Base-by-base conservation (phyloP, 1,140 invertebrate genomes). In the Eufriesea mexicana region DNA sequence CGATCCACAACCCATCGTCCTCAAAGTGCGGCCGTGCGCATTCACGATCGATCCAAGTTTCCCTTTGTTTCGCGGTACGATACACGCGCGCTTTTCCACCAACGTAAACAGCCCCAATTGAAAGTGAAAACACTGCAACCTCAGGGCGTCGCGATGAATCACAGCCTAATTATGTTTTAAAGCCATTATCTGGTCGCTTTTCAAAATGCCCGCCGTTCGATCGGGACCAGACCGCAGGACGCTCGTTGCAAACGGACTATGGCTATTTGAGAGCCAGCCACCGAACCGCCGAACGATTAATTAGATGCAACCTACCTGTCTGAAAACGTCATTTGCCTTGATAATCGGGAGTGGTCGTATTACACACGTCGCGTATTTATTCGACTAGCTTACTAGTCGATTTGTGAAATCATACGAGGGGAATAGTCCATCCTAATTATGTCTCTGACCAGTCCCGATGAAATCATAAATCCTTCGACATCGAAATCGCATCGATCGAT, bases 301-400 rank as follows among this genome's bases (percentile, higher is more conserved):
- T 84, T 84, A 64, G 45, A 84, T 75, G 64, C 70, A 28, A 71
- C 35, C 47, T 51, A 9, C 5, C 57, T 62, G 59, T 25, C 45
- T 49, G 70, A 81, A 81, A 85, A 71, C 66, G 67, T 72, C 67
- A 81, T 85, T 81, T 86, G 61, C 76, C 78, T 81, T 81, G 67
- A 85, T 85, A 82, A 86, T 81, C 85, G 67, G 42, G 64, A 54
- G 45, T 45, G 45, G 42, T n/a, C 42, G 23, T 20, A 18, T 67
- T 45, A 14, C 64, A 67, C 45, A 45, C 42, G 55, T 51, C 5
- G 45, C 10, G 49, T 57, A 42, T 72, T 55, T 72, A 35, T 72
- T 72, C 51, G 51, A 12, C 62, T 18, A 1, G 18, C 54, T n/a
- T 20, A 18, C 18, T 20, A 4, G 6, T 18, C 18, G 62, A 62